A percentile compares a stretch with the other conserved stretches of the same genome.
phyloP scores from a whole-genome alignment of 2,888 invertebrate genomes.

The Sarcophaga variegata region DNA sequence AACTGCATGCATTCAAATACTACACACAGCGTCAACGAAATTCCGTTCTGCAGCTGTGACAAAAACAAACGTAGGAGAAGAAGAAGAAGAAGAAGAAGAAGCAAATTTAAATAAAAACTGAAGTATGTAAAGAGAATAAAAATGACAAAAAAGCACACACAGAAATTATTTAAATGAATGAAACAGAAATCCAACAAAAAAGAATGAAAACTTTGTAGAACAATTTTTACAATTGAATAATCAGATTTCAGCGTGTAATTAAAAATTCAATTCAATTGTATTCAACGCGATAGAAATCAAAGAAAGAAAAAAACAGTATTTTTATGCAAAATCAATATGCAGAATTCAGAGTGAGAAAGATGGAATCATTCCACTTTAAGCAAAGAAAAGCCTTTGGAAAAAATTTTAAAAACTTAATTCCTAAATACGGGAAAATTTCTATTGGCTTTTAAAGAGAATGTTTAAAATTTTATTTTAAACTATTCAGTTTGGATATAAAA shows the following conservation, averaged over 20 bases:
- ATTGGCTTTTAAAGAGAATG: too few relatives aligned
- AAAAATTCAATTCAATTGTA: slow-evolving; percentile 47
- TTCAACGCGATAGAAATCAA: slow-evolving; percentile 38
- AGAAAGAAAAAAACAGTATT: background rate
- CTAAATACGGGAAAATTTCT: too few relatives aligned
- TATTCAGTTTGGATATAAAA: too few relatives aligned
- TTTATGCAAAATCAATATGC: too few relatives aligned
- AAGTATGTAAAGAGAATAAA: background rate
- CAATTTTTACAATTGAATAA: slow-evolving; percentile 28
- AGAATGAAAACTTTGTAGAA: background rate
- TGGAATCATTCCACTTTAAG: too few relatives aligned
- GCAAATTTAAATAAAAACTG: background rate
- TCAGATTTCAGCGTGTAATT: slow-evolving; percentile 59
- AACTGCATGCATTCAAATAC: background rate
- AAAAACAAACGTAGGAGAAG: background rate
- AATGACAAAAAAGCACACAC: background rate
- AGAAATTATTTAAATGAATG: slow-evolving; percentile 26
- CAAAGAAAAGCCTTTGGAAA: too few relatives aligned
- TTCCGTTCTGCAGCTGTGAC: background rate
- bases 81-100: background rate
- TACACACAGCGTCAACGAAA: background rate
- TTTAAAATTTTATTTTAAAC: too few relatives aligned
- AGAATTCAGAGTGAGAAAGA: too few relatives aligned
- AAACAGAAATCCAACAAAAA: slow-evolving; percentile 25
- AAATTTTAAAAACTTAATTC: too few relatives aligned